A percentile compares a stretch with the other conserved stretches of the same genome.
Evolutionary conservation across 1,140 invertebrate species (phyloP).

Genomic region (Cydia pomonella): DNA sequence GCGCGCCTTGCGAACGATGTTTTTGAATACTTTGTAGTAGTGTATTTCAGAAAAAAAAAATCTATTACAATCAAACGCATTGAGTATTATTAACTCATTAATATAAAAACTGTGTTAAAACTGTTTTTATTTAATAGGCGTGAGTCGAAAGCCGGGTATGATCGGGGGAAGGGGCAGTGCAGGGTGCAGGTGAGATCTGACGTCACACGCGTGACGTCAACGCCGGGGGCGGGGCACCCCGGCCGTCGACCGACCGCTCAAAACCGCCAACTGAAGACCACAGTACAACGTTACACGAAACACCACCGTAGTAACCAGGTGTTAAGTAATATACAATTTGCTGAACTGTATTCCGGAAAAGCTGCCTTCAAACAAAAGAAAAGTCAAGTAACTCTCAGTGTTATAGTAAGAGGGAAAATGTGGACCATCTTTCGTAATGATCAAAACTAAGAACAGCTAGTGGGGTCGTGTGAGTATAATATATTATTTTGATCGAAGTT

Average conservation of each 20-base stretch:
- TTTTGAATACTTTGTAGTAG: no score
- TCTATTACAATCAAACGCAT: no score
- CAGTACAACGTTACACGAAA: background rate
- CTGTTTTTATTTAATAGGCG: no score
- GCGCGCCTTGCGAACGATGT: no score
- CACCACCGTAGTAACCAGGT: background rate
- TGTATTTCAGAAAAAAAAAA: no score
- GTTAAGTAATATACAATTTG: no score
- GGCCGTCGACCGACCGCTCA: constrained; percentile 43
- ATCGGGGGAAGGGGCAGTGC: constrained; percentile 41
- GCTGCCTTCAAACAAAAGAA: constrained; percentile 11
- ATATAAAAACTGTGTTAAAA: no score
- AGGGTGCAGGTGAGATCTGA: constrained; percentile 54
- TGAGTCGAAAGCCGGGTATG: constrained; percentile 29
- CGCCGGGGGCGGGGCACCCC: constrained; percentile 59
- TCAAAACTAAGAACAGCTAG: background rate
- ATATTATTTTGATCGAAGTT: background rate
- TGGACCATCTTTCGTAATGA: constrained; percentile 28
- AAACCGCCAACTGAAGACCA: constrained; percentile 15
- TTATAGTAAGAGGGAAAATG: constrained; percentile 26
- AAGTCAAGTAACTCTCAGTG: constrained; percentile 12
- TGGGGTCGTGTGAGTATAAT: background rate
- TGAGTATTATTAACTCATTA: no score
- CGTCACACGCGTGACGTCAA: constrained; percentile 72
- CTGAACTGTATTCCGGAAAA: background rate